phyloP scores from a whole-genome alignment of 2,113 vertebrate genomes.

The Tor tambroides region DNA sequence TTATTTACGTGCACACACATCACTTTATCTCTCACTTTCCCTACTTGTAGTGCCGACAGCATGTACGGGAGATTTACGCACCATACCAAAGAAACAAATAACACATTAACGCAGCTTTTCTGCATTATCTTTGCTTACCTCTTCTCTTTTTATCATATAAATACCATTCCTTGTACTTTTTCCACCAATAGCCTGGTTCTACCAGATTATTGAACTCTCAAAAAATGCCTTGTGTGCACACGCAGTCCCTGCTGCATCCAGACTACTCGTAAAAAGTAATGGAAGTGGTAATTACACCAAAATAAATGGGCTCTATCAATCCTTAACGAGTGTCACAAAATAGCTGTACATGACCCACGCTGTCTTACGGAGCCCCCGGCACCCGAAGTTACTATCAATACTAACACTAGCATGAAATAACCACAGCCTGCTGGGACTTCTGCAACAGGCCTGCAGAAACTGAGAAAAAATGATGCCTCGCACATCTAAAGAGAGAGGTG shows the following conservation, averaged over 20 bases:
- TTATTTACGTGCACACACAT: conserved; percentile 13
- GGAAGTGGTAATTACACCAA: conserved; percentile 46
- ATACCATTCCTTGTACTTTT: background rate
- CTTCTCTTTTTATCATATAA: too few species aligned
- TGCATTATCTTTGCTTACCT: too few species aligned
- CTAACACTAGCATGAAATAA: conserved; percentile 79
- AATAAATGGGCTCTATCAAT: conserved; percentile 48
- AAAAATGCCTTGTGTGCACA: conserved; percentile 39
- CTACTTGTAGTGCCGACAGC: background rate
- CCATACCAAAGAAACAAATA: background rate
- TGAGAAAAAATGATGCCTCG: conserved; percentile 57
- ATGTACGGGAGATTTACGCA: background rate
- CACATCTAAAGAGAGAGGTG: conserved; percentile 48
- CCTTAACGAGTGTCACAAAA: conserved; percentile 47
- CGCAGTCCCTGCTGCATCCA: conserved; percentile 20
- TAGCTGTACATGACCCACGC: conserved; percentile 6
- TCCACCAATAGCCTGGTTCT: background rate
- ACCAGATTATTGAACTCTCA: conserved; percentile 6
- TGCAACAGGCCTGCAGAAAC: conserved; percentile 73
- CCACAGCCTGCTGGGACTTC: conserved; percentile 70
- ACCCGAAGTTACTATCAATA: conserved; percentile 75
- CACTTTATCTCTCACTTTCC: background rate
- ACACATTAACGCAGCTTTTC: background rate
- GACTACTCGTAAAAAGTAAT: conserved; percentile 43
- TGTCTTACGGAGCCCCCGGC: conserved; percentile 69